These are phyloP conservation scores for Procavia capensis DNA, from an alignment of 2,113 vertebrate genomes.

Conservation along the genomic window DNA sequence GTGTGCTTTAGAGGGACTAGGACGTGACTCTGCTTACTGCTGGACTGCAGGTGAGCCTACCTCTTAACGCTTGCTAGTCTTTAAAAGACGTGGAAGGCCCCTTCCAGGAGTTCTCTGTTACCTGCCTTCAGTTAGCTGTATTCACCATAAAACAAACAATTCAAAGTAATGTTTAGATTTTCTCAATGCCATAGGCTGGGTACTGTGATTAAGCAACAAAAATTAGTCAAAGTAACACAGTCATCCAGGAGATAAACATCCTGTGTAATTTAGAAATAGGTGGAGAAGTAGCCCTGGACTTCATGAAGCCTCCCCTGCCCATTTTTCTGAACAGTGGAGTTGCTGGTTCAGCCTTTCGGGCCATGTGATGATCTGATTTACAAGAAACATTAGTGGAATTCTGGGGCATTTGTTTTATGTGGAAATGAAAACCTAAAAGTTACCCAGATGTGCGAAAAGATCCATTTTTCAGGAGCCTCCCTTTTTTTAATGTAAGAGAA, in stretches of 20 bases:
- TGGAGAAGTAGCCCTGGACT: background rate
- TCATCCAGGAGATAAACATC: background rate
- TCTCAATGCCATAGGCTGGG: background rate
- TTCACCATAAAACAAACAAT: background rate
- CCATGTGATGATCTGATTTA: constrained; percentile 52
- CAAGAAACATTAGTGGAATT: constrained; percentile 66
- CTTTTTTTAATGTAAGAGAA: constrained; percentile 17
- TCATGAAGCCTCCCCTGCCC: constrained; percentile 10
- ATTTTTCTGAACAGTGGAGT: constrained; percentile 48
- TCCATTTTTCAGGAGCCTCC: constrained; percentile 56
- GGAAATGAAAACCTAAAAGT: constrained; percentile 69
- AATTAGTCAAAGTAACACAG: background rate
- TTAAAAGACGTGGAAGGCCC: background rate
- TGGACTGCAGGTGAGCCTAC: background rate
- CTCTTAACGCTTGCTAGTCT: constrained; percentile 14
- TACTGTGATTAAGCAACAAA: background rate
- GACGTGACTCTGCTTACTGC: background rate
- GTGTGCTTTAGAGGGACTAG: background rate
- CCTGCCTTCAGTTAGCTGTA: background rate
- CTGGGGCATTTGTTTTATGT: constrained; percentile 69
- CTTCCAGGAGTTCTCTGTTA: background rate
- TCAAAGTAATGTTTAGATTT: background rate
- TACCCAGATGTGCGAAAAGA: constrained; percentile 31
- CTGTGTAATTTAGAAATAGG: background rate
- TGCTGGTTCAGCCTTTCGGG: constrained; percentile 55